phyloP scores from a whole-genome alignment of 2,888 invertebrate species.

The Papilio demoleus region DNA sequence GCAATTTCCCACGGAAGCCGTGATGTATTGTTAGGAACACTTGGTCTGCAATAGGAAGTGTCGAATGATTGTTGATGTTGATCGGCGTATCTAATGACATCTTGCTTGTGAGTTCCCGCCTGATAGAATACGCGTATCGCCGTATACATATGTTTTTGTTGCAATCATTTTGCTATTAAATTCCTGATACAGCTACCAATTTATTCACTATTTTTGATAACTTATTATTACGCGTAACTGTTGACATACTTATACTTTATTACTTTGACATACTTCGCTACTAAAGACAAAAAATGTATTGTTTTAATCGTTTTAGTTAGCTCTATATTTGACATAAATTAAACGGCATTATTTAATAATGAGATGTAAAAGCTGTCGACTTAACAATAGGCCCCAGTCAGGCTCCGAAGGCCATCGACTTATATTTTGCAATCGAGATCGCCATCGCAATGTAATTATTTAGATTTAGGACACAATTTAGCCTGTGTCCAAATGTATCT shows the following conservation, averaged over 20 bases:
- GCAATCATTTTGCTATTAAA: conserved; percentile 32
- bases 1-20: conserved; percentile 69
- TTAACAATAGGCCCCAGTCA: conserved; percentile 50
- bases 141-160: conserved; percentile 10
- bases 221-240: background rate
- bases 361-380: conserved; percentile 40
- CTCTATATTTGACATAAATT: conserved; percentile 11
- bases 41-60: conserved; percentile 64
- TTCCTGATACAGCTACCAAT: conserved; percentile 5
- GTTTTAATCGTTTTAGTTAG: background rate
- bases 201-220: background rate
- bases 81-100: conserved; percentile 68
- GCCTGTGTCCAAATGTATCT: background rate
- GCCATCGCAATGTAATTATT: conserved; percentile 27
- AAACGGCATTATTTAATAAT: conserved; percentile 26
- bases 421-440: conserved; percentile 47
- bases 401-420: conserved; percentile 51
- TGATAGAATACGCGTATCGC: conserved; percentile 29
- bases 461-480: conserved; percentile 14
- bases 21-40: conserved; percentile 55
- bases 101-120: conserved; percentile 17
- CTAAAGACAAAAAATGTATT: background rate
- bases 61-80: conserved; percentile 62
- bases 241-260: conserved; percentile 4
- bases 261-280: background rate